Evolutionary conservation across 1,140 invertebrate genomes (phyloP).

Genomic region (Muscidifurax raptorellus): DNA sequence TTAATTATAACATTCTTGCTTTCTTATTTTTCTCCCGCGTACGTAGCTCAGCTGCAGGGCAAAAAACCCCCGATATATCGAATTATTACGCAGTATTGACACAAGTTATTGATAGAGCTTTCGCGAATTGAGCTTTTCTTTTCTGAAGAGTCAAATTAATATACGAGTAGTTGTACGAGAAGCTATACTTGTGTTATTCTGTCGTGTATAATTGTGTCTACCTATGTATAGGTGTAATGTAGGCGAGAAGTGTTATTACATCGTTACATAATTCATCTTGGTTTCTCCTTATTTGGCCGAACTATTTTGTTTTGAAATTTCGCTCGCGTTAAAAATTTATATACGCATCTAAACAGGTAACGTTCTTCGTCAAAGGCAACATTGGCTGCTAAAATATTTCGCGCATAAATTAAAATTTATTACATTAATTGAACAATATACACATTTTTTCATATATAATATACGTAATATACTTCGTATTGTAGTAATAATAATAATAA

Average conservation of each 20-base stretch:
- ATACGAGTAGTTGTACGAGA: no score
- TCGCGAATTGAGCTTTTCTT: constrained; percentile 1
- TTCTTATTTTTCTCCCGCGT: not conserved
- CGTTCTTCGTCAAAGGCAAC: constrained; percentile 19
- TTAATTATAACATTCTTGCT: constrained; percentile 25
- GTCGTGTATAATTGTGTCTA: not conserved
- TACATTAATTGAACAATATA: not conserved
- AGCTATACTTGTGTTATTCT: not conserved
- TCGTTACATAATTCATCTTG: not conserved
- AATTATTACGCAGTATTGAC: constrained; percentile 18
- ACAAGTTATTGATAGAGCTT: constrained; percentile 35
- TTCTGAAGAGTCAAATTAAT: not conserved
- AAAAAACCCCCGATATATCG: not conserved
- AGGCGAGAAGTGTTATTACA: not conserved
- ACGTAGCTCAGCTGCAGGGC: not conserved
- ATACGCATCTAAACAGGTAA: not conserved
- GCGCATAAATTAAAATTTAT: not conserved
- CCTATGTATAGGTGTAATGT: not conserved
- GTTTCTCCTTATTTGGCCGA: not conserved
- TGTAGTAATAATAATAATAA: no score
- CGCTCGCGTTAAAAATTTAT: not conserved
- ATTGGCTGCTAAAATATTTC: constrained; percentile 9
- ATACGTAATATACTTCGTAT: not conserved
- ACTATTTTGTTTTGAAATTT: not conserved
- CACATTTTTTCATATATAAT: not conserved